Evolutionary conservation across 2,888 invertebrate species (phyloP), one percentile per base, ranked within the genome.

Genomic region (Bombylius discolor): DNA sequence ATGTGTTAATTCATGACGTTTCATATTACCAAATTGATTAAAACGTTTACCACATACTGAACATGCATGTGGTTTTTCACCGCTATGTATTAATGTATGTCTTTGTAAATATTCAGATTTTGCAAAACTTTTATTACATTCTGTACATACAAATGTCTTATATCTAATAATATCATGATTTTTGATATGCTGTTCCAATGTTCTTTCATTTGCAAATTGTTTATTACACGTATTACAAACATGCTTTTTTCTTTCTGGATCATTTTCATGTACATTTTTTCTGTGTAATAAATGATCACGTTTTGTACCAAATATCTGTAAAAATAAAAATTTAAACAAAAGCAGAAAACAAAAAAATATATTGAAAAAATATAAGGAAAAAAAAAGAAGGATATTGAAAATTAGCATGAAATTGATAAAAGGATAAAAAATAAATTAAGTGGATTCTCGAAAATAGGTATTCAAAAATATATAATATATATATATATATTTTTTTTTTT

Each of bases 51-150:
- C 70, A 53, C 72, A 73, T 13, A 71, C 65, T 61, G 70, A 71
- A 61, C 72, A 73, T 5, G 71, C 70, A 58, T 71, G 73, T 32
- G 72, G 72, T 58, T 73, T 73, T 54, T 73, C 73, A 34, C 72
- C 72, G n/a, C 73, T 73, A 55, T 73, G 72, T 58, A 69, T 71
- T 59, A 73, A 66, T 61, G 73, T 70, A 62, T 73, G 72, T 52
- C 72, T 69, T 51, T 69, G 68, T 66, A 73, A 67, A 60, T 73
- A 73, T 42, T 71, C 72, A 58, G 71, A 71, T 61, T 73, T 73
- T 31, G 72, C 73, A 59, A 73, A 73, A 34, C 70, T 65, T 64
- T 73, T 73, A 33, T 67, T 66, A 63, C 72, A 73, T 52, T 71
- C 65, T 33, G 65, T 67, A 61, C 72, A 73, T 42, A 67, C 67